A percentile compares a stretch with the other conserved stretches of the same genome.
These are phyloP conservation scores for Calcarius lapponicus DNA, from an alignment of 2,797 vertebrate species.

Conservation along the genomic window DNA sequence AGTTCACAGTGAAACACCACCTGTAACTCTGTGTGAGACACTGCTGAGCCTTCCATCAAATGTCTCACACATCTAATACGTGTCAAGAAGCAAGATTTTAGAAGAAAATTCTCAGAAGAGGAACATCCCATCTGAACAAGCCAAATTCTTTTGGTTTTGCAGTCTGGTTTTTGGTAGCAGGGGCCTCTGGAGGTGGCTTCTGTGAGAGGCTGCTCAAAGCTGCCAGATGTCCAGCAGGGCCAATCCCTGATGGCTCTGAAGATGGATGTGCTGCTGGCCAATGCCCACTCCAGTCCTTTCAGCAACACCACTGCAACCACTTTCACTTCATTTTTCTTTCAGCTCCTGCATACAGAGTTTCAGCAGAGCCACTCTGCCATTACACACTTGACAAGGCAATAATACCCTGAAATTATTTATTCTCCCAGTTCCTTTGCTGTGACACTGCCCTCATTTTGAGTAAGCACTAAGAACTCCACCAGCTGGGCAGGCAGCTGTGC, in stretches of 20 bases:
- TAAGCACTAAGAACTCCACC: accelerated
- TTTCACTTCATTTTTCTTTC: background rate
- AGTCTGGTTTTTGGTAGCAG: background rate
- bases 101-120: background rate
- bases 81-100: background rate
- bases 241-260: background rate
- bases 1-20: background rate
- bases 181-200: accelerated
- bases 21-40: accelerated
- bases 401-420: background rate
- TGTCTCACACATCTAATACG: accelerated
- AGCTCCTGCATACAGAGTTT: background rate
- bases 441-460: background rate
- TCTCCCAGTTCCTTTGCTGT: background rate
- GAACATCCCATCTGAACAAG: background rate
- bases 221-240: background rate
- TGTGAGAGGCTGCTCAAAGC: background rate
- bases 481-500: background rate
- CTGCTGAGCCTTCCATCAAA: accelerated
- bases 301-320: background rate
- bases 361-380: background rate
- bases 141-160: background rate
- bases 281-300: background rate
- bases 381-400: background rate
- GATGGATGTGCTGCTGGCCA: background rate